Evolutionary conservation across 92 coral and sea anemone species (phyloP), one percentile per base, ranked within the genome.

Genomic region (Zoanthus sociatus): DNA sequence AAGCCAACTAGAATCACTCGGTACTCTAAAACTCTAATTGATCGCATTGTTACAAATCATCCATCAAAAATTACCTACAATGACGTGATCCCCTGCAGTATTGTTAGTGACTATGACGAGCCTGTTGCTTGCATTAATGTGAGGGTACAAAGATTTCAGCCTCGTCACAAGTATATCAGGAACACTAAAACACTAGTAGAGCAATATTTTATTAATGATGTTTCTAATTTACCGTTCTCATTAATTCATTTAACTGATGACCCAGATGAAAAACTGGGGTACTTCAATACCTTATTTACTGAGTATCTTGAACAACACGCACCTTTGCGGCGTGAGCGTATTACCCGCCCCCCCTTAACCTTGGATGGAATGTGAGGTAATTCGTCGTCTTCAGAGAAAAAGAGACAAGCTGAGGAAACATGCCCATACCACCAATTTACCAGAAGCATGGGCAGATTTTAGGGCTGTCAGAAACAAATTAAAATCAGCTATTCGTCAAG

Each of bases 41-140:
- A 88, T 51, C 91, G 83, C 60, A 83, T 88, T 30, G 63, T 88
- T 44, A 82, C 91, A 9, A 88, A 88, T 64, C 73, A 81, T 0
- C 89, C 92, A 2, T 32, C 77, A 66, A 56, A 78, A 18, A 51
- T 89, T 21, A 84, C 92, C 4, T 45, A 76, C 46, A 75, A 51
- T 54, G 82, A 58, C 33, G 81, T 89, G 2, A 77, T 84, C 13
- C 85, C 92, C 11, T 89, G 92, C 60, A 50, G 84, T 20, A 76
- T 73, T 26, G 89, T 89, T 5, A 89, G 92, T 77, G 89, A 89
- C 85, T 76, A 84, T 45, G 85, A 89, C 79, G 86, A 73, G 6
- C 89, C 92, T 6, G 55, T 74, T 72, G 92, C 89, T 1, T 89
- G 92, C 44, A 42, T 90, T 1, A 86, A 90, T 56, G 44, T 86